Evolutionary conservation across 35 echinoderm and acorn worm species (phyloP).

Genomic region (Antedon bifida): DNA sequence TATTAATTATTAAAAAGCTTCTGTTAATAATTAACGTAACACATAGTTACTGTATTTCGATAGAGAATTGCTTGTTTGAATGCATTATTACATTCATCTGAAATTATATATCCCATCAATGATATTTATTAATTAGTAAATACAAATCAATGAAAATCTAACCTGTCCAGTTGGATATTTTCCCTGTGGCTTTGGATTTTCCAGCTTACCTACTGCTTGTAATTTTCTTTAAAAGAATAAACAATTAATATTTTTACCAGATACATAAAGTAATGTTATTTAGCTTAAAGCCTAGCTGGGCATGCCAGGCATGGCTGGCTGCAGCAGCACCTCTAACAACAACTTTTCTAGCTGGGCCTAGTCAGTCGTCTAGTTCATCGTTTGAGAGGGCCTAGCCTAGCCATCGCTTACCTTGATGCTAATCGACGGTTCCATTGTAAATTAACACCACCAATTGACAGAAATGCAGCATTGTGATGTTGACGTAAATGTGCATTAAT

Average conservation of each 20-base stretch:
- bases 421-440: neutral
- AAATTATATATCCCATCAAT: too few species aligned
- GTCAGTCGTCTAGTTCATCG: neutral
- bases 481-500: neutral
- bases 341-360: neutral
- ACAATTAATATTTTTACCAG: neutral
- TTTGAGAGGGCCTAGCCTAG: neutral
- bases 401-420: neutral
- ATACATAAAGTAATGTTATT: neutral
- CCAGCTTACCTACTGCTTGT: slow-evolving; percentile 73
- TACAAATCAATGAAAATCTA: too few species aligned
- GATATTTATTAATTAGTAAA: too few species aligned
- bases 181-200: slow-evolving; percentile 76
- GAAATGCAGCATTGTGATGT: neutral
- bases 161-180: slow-evolving; percentile 89
- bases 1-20: too few species aligned
- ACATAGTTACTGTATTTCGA: too few species aligned
- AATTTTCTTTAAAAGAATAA: slow-evolving; percentile 48
- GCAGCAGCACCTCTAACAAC: too few species aligned
- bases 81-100: too few species aligned
- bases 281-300: too few species aligned
- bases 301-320: too few species aligned
- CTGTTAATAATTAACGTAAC: too few species aligned
- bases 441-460: neutral
- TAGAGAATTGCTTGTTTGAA: too few species aligned